These are phyloP conservation scores for Lepidurus arcticus DNA, from an alignment of 1,140 invertebrate species.

Conservation along the genomic window DNA sequence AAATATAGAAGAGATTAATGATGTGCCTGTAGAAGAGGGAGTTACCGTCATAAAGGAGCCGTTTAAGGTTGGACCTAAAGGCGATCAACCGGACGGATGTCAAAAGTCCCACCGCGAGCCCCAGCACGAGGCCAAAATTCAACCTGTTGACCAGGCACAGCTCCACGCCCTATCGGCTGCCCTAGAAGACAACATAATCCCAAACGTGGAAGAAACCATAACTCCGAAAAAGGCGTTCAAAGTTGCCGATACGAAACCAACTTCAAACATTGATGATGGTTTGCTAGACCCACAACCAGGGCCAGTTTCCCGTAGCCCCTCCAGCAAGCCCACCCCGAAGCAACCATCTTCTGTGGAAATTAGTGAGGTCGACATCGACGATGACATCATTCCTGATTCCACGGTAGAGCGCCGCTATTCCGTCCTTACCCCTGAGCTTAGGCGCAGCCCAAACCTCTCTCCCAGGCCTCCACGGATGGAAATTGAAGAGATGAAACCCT, in stretches of 20 bases:
- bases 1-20: neutral
- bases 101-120: neutral
- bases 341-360: neutral
- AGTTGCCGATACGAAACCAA: neutral
- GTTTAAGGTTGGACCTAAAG: neutral
- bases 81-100: neutral
- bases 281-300: neutral
- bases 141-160: neutral
- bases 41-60: neutral
- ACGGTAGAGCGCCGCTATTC: conserved; percentile 21
- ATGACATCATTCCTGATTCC: neutral
- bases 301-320: neutral
- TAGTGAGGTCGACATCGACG: conserved; percentile 6
- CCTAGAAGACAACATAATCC: conserved; percentile 3
- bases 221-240: conserved; percentile 1
- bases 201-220: neutral
- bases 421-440: conserved; percentile 21
- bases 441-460: neutral
- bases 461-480: conserved; percentile 5
- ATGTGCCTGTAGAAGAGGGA: neutral
- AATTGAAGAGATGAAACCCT: conserved; percentile 21
- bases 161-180: neutral
- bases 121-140: neutral
- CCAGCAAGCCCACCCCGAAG: neutral
- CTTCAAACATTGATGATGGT: neutral